phyloP scores from a whole-genome alignment of 2,113 vertebrate species.

The Daboia siamensis region DNA sequence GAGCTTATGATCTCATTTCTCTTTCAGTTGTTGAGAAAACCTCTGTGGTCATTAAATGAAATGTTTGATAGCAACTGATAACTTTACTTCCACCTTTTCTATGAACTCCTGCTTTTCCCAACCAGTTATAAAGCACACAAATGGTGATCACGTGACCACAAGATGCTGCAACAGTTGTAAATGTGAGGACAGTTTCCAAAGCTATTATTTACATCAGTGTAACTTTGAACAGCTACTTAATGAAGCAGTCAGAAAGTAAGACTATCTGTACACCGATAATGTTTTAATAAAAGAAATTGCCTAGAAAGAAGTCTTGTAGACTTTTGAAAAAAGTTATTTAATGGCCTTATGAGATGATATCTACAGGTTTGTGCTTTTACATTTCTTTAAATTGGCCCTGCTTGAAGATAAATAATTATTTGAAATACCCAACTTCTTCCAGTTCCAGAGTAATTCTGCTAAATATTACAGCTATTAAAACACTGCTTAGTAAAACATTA shows the following conservation, averaged over 20 bases:
- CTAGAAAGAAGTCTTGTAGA: background rate
- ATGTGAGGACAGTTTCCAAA: background rate
- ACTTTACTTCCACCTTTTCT: background rate
- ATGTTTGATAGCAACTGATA: background rate
- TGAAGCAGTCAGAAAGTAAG: background rate
- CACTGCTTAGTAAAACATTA: rapidly evolving
- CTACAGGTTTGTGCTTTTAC: background rate
- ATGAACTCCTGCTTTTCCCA: background rate
- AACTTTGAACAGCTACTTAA: background rate
- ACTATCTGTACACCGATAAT: background rate
- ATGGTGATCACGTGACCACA: background rate
- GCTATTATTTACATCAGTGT: background rate
- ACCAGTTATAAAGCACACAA: background rate
- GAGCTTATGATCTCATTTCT: background rate
- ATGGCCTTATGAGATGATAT: background rate
- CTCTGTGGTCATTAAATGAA: background rate
- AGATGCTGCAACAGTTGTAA: background rate
- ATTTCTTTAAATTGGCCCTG: background rate
- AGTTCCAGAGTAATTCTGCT: background rate
- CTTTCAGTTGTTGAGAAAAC: background rate
- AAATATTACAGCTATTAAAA: background rate
- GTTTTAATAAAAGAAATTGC: background rate
- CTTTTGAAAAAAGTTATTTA: background rate
- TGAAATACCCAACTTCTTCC: background rate
- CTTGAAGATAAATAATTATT: background rate